phyloP scores from a whole-genome alignment of 2,113 vertebrate genomes.

The Elachura formosa region DNA sequence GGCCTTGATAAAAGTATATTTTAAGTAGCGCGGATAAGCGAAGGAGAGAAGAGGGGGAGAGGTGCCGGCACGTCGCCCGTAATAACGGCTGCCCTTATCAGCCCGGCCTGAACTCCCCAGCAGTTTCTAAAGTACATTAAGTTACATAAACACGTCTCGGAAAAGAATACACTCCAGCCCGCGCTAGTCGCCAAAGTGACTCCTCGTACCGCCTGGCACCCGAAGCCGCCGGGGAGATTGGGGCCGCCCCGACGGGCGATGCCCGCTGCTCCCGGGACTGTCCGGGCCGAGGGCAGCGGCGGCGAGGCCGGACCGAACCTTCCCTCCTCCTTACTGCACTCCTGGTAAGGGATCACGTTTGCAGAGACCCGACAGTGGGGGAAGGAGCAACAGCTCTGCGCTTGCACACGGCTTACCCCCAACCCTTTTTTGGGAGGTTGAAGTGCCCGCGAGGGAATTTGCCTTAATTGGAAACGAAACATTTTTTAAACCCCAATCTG shows the following conservation, averaged over 20 bases:
- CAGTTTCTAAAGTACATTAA: slow-evolving; percentile 65
- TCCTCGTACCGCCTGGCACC: background rate
- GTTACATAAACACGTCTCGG: slow-evolving; percentile 69
- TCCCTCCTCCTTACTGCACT: background rate
- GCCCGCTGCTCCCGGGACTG: background rate
- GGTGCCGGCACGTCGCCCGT: slow-evolving; percentile 53
- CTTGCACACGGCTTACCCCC: background rate
- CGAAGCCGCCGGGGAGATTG: background rate
- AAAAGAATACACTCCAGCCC: slow-evolving; percentile 49
- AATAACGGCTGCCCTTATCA: slow-evolving; percentile 67
- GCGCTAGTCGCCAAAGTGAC: slow-evolving; percentile 65
- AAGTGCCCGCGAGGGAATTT: background rate
- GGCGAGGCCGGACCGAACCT: too few relatives aligned
- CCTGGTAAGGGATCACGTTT: background rate
- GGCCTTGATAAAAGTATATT: slow-evolving; percentile 69
- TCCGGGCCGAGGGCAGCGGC: too few relatives aligned
- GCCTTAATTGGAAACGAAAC: background rate
- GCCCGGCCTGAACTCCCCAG: slow-evolving; percentile 47
- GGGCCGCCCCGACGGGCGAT: background rate
- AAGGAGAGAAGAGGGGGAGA: background rate
- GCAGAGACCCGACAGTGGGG: background rate
- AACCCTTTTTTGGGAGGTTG: background rate
- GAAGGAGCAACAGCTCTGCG: background rate
- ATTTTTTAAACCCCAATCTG: fast-evolving
- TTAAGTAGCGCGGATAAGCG: slow-evolving; percentile 53